These are phyloP conservation scores for Caradrina kadenii DNA, from an alignment of 2,888 invertebrate genomes.

Conservation along the genomic window DNA sequence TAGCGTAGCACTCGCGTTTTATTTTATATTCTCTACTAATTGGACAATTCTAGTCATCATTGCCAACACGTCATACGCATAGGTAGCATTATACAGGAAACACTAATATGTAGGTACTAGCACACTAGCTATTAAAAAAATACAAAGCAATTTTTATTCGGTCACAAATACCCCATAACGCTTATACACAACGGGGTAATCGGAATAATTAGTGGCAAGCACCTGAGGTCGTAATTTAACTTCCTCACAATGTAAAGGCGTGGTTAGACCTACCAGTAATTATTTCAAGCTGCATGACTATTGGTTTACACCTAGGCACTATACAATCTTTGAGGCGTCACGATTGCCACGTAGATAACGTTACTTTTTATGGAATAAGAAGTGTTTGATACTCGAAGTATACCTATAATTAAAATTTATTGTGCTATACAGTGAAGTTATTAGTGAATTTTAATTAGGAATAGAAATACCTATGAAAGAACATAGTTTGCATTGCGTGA, in stretches of 20 bases:
- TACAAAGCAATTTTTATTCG: background rate
- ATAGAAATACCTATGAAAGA: constrained; percentile 8
- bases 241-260: constrained; percentile 30
- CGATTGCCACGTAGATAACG: constrained; percentile 10
- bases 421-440: constrained; percentile 26
- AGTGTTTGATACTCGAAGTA: constrained; percentile 14
- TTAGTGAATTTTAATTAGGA: constrained; percentile 34
- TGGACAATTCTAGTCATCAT: background rate
- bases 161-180: background rate
- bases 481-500: background rate
- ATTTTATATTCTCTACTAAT: too few relatives aligned
- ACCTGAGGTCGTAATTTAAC: constrained; percentile 33
- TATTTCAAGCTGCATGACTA: constrained; percentile 34
- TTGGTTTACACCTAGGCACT: constrained; percentile 19
- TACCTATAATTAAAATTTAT: constrained; percentile 28
- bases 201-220: constrained; percentile 46
- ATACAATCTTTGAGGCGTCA: constrained; percentile 28
- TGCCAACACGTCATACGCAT: background rate
- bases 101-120: background rate
- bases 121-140: constrained; percentile 2
- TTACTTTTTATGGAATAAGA: constrained; percentile 37
- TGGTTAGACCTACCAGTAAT: constrained; percentile 39
- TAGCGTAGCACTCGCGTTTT: too few relatives aligned
- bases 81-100: background rate
- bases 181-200: constrained; percentile 24